Conservation (phyloP, 1,140 invertebrate genomes). For the Notospermus geniculatus region DNA sequence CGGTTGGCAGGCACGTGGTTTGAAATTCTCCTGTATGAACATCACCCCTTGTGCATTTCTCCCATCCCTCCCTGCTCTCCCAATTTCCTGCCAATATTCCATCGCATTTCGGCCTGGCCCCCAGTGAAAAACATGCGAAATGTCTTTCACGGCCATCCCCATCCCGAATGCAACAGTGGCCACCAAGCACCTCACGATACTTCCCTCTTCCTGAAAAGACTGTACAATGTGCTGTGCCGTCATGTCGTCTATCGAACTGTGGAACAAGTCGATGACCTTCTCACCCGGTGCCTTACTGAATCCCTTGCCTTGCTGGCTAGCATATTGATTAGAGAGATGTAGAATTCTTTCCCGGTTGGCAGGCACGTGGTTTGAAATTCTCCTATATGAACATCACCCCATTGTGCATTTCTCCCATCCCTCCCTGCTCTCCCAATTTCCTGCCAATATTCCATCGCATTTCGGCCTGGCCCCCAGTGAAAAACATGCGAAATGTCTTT, state of each 20-base stretch:
- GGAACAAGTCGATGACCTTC: too few relatives aligned
- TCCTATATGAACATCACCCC: too few relatives aligned
- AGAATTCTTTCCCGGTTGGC: too few relatives aligned
- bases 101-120: conserved; percentile 70
- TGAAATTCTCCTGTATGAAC: too few relatives aligned
- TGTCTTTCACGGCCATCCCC: conserved; percentile 10
- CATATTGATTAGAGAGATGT: too few relatives aligned
- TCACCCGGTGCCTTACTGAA: too few relatives aligned
- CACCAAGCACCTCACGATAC: conserved; percentile 4
- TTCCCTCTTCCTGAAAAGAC: too few relatives aligned
- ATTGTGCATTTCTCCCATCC: conserved; percentile 70
- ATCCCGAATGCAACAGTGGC: conserved; percentile 14
- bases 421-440: conserved; percentile 86
- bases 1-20: background rate
- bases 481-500: background rate
- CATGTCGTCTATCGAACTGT: too few relatives aligned
- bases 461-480: conserved; percentile 56
- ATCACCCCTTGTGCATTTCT: conserved; percentile 22
- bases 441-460: conserved; percentile 88
- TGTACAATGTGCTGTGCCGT: too few relatives aligned
- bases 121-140: conserved; percentile 10
- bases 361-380: too few relatives aligned
- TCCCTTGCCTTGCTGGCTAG: too few relatives aligned
- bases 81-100: conserved; percentile 88
- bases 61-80: conserved; percentile 83